phyloP scores from a whole-genome alignment of 1,140 invertebrate genomes.

The Micrasema minimum region DNA sequence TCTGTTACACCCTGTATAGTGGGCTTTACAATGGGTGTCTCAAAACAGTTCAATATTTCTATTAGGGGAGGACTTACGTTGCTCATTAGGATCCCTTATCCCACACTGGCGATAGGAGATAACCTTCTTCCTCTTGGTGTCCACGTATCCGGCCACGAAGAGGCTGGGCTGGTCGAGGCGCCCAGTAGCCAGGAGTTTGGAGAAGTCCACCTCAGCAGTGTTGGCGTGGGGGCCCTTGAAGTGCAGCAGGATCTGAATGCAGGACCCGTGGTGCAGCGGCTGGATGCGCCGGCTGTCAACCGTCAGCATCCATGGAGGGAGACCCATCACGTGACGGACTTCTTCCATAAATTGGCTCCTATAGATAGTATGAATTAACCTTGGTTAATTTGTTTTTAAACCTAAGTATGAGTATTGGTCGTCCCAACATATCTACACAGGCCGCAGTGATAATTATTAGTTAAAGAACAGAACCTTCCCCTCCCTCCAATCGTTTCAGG shows the following conservation, averaged over 20 bases:
- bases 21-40: no score
- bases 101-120: constrained; percentile 80
- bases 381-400: no score
- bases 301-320: constrained; percentile 90
- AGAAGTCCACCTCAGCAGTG: constrained; percentile 77
- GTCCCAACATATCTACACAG: no score
- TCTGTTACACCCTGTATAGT: no score
- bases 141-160: constrained; percentile 80
- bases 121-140: constrained; percentile 75
- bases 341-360: constrained; percentile 88
- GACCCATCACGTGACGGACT: constrained; percentile 82
- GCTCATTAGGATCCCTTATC: constrained; percentile 77
- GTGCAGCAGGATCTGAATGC: constrained; percentile 89
- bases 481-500: no score
- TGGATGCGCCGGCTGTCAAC: constrained; percentile 85
- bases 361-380: constrained; percentile 51
- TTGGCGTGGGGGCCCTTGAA: constrained; percentile 79
- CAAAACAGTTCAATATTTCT: no score
- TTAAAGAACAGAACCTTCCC: no score
- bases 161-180: constrained; percentile 79
- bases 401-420: no score
- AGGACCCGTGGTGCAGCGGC: constrained; percentile 79
- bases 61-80: no score
- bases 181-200: constrained; percentile 75
- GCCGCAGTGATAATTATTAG: no score